Conservation (phyloP, 1,140 invertebrate species). For the Acromyrmex charruanus region DNA sequence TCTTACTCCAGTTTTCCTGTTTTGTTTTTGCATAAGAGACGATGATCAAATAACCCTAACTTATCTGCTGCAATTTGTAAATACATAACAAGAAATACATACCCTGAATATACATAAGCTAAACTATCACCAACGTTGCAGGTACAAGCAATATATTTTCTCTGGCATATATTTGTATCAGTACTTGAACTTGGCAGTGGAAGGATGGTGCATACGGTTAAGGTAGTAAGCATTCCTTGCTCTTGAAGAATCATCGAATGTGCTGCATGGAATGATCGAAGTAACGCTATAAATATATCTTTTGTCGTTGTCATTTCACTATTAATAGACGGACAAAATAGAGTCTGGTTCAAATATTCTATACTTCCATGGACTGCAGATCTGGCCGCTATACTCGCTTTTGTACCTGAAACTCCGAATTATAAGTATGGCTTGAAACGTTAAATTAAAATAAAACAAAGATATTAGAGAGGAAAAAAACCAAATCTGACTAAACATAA, state of each 20-base stretch:
- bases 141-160: constrained; percentile 93
- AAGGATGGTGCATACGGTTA: constrained; percentile 93
- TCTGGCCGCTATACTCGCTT: constrained; percentile 94
- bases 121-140: constrained; percentile 97
- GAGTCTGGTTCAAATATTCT: constrained; percentile 93
- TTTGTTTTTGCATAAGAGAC: constrained; percentile 5
- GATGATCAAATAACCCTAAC: background rate
- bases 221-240: constrained; percentile 94
- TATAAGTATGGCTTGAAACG: background rate
- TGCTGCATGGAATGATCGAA: constrained; percentile 95
- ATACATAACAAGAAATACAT: constrained; percentile 30
- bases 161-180: constrained; percentile 79
- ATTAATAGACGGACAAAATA: constrained; percentile 87
- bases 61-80: constrained; percentile 5
- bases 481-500: background rate
- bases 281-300: constrained; percentile 93
- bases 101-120: constrained; percentile 94
- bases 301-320: constrained; percentile 80
- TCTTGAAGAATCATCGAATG: constrained; percentile 95
- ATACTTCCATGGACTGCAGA: constrained; percentile 95
- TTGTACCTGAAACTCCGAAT: constrained; percentile 88
- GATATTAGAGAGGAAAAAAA: background rate
- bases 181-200: constrained; percentile 86
- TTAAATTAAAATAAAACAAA: background rate
- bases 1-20: constrained; percentile 81